A percentile compares a stretch with the other conserved stretches of the same genome.
Conservation (phyloP, 1,140 invertebrate genomes). For the Heliconius himera region DNA sequence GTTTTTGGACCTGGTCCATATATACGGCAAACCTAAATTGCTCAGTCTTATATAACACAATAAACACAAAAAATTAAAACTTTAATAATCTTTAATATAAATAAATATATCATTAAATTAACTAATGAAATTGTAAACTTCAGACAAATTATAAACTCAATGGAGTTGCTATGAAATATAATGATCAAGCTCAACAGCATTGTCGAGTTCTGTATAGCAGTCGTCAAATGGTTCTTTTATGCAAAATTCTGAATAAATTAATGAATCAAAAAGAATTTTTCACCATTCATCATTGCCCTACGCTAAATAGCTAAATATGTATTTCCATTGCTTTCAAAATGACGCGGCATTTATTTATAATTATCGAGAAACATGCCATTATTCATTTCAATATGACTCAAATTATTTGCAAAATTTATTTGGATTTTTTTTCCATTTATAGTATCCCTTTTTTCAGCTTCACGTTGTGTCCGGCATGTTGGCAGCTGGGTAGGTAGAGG, state of each 20-base stretch:
- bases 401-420: neutral
- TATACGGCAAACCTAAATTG: too few species aligned
- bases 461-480: too few species aligned
- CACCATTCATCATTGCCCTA: conserved; percentile 4
- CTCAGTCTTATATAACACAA: too few species aligned
- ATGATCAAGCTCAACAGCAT: neutral
- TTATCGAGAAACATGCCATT: neutral
- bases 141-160: conserved; percentile 13
- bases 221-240: conserved; percentile 8
- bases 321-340: conserved; percentile 17
- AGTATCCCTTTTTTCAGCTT: too few species aligned
- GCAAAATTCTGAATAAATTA: neutral
- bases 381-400: neutral
- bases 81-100: neutral
- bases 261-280: conserved; percentile 13
- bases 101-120: neutral
- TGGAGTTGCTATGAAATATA: neutral
- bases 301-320: conserved; percentile 8
- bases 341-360: neutral
- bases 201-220: conserved; percentile 1
- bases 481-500: too few species aligned
- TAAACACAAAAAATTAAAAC: too few species aligned
- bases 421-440: neutral
- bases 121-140: conserved; percentile 9
- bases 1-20: too few species aligned